Evolutionary conservation across 92 coral and sea anemone species (phyloP).

Genomic region (Epizoanthus ramosus): DNA sequence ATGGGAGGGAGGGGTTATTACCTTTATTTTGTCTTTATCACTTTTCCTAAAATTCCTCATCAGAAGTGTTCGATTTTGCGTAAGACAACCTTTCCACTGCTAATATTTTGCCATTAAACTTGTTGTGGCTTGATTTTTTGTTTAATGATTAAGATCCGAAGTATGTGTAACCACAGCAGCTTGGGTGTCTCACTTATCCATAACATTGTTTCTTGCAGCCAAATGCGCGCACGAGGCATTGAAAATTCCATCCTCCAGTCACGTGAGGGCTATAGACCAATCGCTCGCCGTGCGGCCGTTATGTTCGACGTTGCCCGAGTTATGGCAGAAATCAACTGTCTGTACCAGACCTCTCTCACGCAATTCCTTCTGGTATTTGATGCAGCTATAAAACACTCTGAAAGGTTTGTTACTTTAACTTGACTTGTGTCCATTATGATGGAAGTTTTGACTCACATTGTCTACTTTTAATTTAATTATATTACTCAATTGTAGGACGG

Average conservation of each 20-base stretch:
- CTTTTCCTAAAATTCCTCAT: too few species aligned
- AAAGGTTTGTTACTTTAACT: conserved; percentile 62
- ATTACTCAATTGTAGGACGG: conserved; percentile 64
- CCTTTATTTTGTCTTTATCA: too few species aligned
- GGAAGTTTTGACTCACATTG: not conserved
- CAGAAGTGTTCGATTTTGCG: too few species aligned
- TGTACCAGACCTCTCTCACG: conserved; percentile 92
- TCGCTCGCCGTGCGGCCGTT: conserved; percentile 99
- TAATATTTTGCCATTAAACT: too few species aligned
- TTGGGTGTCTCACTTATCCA: not conserved
- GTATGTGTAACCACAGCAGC: not conserved
- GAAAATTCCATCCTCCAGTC: conserved; percentile 96
- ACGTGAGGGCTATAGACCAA: conserved; percentile 99
- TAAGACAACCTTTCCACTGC: too few species aligned
- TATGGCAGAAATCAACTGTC: conserved; percentile 87
- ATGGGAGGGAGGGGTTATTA: too few species aligned
- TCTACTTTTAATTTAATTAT: not conserved
- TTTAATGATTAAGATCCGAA: not conserved
- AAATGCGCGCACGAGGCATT: conserved; percentile 87
- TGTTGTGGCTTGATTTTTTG: not conserved
- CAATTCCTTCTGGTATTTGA: conserved; percentile 94
- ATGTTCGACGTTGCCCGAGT: conserved; percentile 95
- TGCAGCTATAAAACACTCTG: conserved; percentile 97
- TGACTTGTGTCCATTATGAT: not conserved
- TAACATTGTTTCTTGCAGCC: conserved; percentile 45